Evolutionary conservation across 2,113 vertebrate genomes (phyloP).

Genomic region (Callipepla californica): DNA sequence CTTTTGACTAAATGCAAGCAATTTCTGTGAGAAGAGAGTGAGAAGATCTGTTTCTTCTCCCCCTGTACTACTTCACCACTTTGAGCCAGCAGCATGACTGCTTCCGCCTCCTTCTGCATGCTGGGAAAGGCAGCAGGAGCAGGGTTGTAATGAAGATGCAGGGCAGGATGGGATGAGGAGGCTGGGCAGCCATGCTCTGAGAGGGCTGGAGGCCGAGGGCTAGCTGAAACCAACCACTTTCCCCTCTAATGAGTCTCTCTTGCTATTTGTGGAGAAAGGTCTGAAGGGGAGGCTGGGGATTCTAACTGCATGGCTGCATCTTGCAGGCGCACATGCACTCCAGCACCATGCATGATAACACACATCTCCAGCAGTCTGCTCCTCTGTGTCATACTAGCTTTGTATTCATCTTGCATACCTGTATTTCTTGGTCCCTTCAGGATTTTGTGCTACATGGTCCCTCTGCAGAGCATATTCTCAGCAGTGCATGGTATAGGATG

Average conservation of each 20-base stretch:
- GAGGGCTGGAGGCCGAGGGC: background rate
- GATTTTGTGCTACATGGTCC: background rate
- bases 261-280: background rate
- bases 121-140: background rate
- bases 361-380: background rate
- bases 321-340: fast-evolving
- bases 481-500: too few species aligned
- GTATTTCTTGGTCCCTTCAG: background rate
- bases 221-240: background rate
- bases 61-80: background rate
- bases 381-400: background rate
- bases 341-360: fast-evolving
- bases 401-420: background rate
- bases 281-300: background rate
- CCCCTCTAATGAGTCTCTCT: background rate
- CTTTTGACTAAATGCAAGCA: background rate
- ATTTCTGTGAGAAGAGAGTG: background rate
- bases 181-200: background rate
- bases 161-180: background rate
- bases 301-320: background rate
- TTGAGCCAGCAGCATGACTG: background rate
- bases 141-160: fast-evolving
- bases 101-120: fast-evolving
- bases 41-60: background rate
- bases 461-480: background rate